Evolutionary conservation across 2,113 vertebrate genomes (phyloP).

Genomic region (Urocynchramus pylzowi): DNA sequence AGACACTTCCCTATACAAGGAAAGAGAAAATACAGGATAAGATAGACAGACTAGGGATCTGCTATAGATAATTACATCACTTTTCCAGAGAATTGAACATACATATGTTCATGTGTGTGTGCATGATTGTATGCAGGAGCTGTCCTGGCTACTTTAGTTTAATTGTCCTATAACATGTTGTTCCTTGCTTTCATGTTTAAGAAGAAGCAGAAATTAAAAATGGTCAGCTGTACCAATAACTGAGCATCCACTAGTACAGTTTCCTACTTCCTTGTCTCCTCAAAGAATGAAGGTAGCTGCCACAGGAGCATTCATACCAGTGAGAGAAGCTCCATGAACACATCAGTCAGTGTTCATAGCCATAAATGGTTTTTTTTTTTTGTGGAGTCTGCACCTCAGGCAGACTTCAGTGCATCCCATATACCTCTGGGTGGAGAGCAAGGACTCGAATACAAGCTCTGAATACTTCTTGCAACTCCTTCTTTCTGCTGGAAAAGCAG

Average conservation of each 20-base stretch:
- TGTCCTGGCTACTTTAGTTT: accelerated
- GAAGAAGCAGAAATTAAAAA: background rate
- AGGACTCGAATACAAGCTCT: background rate
- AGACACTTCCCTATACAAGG: background rate
- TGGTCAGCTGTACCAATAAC: background rate
- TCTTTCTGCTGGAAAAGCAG: background rate
- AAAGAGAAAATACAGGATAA: background rate
- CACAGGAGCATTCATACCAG: background rate
- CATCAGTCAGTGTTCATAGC: background rate
- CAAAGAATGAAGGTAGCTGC: background rate
- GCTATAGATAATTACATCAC: background rate
- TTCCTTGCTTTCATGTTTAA: background rate
- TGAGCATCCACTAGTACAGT: background rate
- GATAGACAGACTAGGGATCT: background rate
- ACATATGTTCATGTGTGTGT: background rate
- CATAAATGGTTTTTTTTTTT: background rate
- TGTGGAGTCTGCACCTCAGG: background rate
- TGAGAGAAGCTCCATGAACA: background rate
- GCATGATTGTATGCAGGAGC: background rate
- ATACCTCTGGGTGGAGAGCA: background rate
- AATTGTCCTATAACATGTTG: background rate
- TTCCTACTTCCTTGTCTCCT: background rate
- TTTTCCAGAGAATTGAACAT: background rate
- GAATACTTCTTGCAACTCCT: background rate
- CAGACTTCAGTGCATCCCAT: background rate